Base-by-base conservation (phyloP, 2,888 invertebrate genomes). In the Chesias legatella region DNA sequence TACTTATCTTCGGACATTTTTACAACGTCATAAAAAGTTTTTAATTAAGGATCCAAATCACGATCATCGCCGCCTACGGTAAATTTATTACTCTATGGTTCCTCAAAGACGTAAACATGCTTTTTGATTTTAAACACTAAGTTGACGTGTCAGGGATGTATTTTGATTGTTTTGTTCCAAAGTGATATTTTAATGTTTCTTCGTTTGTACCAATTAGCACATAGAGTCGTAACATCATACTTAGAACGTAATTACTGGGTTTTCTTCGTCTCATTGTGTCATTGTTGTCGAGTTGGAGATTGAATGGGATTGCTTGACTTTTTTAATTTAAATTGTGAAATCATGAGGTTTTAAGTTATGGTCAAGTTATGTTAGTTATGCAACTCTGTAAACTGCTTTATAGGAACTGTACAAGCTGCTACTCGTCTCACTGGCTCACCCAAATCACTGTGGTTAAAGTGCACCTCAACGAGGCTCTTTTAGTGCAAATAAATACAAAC, bases 21-120 rank as follows among this genome's bases (percentile, higher is more conserved):
- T 85, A 86, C 73, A 68, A 56, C 67, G 58, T 65, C 69, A 69
- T 85, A 86, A 83, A 85, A 67, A 69, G 69, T 72, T 85, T 86
- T 86, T 86, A 88, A 86, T 86, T 84, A 84, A 84, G 76, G 74
- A 73, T 63, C 68, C 67, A 67, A 76, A 80, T 78, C 72, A 69
- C 67, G 69, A 78, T 75, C 74, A 77, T 73, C 73, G 56, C 58
- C 63, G 65, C 63, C 58, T 63, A 67, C 66, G 61, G 63, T 55
- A 45, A 52, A 61, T 65, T 58, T 56, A 55, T 52, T 37, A 51
- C 53, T 55, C 60, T 48, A 50, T 51, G 46, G 40, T 33, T 35
- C 34, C 39, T 35, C 33, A 36, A 45, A 40, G 35, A 45, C 36
- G 30, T 2, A 7, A 11, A 7, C 28, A 17, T 20, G 29, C 27